Evolutionary conservation across 1,140 invertebrate species (phyloP).

Genomic region (Alviniconcha marisindica): DNA sequence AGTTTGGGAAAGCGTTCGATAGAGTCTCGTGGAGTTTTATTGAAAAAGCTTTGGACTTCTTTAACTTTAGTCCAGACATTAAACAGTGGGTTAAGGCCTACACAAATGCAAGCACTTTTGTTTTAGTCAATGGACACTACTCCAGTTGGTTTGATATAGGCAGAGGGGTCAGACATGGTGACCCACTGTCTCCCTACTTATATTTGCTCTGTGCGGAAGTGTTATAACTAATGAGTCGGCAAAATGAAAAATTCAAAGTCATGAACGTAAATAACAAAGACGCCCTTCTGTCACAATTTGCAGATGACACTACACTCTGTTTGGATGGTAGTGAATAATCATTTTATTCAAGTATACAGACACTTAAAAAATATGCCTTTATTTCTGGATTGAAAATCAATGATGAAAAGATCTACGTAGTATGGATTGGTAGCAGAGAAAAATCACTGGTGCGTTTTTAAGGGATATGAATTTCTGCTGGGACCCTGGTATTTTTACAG

Average conservation of each 20-base stretch:
- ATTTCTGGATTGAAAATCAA: constrained; percentile 21
- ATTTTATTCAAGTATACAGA: neutral
- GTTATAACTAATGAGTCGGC: constrained; percentile 19
- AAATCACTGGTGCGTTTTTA: neutral
- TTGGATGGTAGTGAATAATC: constrained; percentile 35
- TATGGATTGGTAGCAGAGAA: constrained; percentile 29
- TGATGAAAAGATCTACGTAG: constrained; percentile 13
- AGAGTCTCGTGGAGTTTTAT: neutral
- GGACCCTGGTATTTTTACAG: neutral
- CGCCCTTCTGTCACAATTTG: constrained; percentile 29
- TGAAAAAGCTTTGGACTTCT: neutral
- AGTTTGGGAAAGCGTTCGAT: constrained; percentile 7
- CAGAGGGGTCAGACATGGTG: constrained; percentile 11
- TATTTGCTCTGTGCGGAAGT: constrained; percentile 37
- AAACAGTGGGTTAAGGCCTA: constrained; percentile 35
- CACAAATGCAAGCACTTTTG: constrained; percentile 3
- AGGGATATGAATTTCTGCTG: neutral
- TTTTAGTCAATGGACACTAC: constrained; percentile 31
- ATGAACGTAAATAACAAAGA: constrained; percentile 27
- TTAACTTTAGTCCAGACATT: constrained; percentile 35
- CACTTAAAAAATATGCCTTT: neutral
- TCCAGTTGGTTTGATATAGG: constrained; percentile 29
- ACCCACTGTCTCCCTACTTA: constrained; percentile 25
- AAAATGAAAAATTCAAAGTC: constrained; percentile 35
- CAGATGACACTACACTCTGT: constrained; percentile 40